phyloP scores from a whole-genome alignment of 1,140 invertebrate genomes.

The Dinoponera quadriceps region DNA sequence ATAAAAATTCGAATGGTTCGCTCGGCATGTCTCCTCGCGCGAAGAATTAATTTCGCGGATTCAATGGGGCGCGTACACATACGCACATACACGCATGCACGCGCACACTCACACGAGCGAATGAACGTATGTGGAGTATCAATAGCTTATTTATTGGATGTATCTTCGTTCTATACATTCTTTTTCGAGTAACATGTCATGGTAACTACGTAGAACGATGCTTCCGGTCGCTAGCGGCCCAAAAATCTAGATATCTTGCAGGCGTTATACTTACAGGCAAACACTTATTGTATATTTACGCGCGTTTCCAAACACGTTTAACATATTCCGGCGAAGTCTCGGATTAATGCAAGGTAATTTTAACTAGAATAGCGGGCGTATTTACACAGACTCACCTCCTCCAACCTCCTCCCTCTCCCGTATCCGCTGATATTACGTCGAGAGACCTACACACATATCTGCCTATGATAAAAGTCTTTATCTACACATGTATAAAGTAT shows the following conservation, averaged over 20 bases:
- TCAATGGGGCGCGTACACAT: background rate
- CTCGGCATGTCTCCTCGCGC: background rate
- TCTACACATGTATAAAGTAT: constrained; percentile 74
- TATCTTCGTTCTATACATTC: constrained; percentile 82
- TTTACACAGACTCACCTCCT: constrained; percentile 56
- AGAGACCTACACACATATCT: constrained; percentile 63
- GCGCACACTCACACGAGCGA: background rate
- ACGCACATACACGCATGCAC: no score
- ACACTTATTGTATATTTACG: constrained; percentile 68
- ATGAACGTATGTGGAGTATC: constrained; percentile 73
- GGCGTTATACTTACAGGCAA: constrained; percentile 73
- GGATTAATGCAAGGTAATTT: constrained; percentile 47
- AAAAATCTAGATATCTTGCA: constrained; percentile 65
- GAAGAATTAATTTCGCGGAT: background rate
- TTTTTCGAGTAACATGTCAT: constrained; percentile 77
- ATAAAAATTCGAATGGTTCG: background rate
- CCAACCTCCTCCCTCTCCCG: background rate
- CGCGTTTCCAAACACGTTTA: constrained; percentile 46
- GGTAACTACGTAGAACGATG: constrained; percentile 71
- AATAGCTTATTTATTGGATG: constrained; percentile 82
- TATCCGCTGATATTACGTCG: constrained; percentile 20
- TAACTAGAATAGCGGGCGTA: constrained; percentile 34
- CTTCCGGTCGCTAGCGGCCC: constrained; percentile 50
- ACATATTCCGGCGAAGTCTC: constrained; percentile 45
- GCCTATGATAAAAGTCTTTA: constrained; percentile 57